Evolutionary conservation across 2,113 vertebrate genomes (phyloP).

Genomic region (Taxidea taxus): DNA sequence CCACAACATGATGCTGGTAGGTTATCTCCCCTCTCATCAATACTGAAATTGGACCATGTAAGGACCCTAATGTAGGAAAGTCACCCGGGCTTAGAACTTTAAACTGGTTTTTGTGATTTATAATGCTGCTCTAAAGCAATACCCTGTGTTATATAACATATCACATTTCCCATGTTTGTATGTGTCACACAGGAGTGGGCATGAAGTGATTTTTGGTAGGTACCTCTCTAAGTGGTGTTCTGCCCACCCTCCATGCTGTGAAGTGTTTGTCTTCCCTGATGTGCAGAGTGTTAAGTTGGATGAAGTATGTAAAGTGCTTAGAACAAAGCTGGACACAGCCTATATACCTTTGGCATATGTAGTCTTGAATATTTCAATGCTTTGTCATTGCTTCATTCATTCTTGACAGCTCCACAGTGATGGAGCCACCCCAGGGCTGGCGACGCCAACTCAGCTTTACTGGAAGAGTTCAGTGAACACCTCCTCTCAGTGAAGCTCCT

Average conservation of each 20-base stretch:
- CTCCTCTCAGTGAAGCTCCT: background rate
- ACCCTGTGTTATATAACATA: background rate
- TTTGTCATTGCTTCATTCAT: background rate
- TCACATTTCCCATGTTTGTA: background rate
- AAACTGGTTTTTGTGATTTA: background rate
- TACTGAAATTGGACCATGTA: background rate
- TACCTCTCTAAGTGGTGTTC: background rate
- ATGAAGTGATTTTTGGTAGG: background rate
- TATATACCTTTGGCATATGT: background rate
- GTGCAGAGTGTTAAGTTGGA: background rate
- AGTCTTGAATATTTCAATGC: background rate
- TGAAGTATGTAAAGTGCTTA: background rate
- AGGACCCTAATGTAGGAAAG: background rate
- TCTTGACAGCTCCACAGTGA: background rate
- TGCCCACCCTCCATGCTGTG: background rate
- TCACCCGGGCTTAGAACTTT: background rate
- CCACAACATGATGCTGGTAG: no score
- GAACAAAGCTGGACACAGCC: background rate
- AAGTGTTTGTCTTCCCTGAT: background rate
- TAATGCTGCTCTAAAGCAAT: background rate
- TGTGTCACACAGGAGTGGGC: background rate
- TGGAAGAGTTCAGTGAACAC: no score
- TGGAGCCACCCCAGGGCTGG: no score
- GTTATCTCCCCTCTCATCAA: background rate
- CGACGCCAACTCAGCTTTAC: fast-evolving